Percentiles rank a stretch among this genome's conserved stretches.
These are phyloP conservation scores for Cynaeus angustus DNA, from an alignment of 2,888 invertebrate genomes.

Conservation along the genomic window DNA sequence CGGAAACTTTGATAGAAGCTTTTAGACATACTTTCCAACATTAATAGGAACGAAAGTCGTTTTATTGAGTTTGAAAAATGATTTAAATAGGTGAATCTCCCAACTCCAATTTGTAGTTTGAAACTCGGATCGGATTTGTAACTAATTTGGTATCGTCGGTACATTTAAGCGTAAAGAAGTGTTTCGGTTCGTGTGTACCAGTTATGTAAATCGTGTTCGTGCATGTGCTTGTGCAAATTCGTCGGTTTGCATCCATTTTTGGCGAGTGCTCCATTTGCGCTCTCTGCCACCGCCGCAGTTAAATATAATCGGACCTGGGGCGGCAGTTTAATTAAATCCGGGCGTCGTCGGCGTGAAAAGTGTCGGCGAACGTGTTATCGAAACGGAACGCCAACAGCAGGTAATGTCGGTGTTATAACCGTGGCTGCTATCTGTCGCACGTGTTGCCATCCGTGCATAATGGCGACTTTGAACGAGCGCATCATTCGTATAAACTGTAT, in stretches of 20 bases:
- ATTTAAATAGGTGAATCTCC: not conserved
- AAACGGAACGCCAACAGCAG: constrained; percentile 41
- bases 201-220: constrained; percentile 5
- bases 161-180: not conserved
- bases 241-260: constrained; percentile 2
- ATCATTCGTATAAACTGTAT: constrained; percentile 43
- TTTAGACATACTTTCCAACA: constrained; percentile 10
- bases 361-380: constrained; percentile 47
- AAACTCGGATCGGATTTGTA: not conserved
- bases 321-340: constrained; percentile 50
- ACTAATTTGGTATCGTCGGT: not conserved
- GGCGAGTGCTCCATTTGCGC: constrained; percentile 4
- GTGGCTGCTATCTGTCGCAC: constrained; percentile 55
- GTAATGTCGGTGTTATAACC: constrained; percentile 46
- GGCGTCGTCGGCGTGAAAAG: constrained; percentile 38
- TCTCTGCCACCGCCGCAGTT: not conserved
- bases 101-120: no score
- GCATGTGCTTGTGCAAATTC: not conserved
- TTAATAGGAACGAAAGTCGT: constrained; percentile 5
- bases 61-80: not conserved
- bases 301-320: constrained; percentile 21
- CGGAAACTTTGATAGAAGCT: not conserved
- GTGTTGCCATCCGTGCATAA: constrained; percentile 55
- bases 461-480: constrained; percentile 44
- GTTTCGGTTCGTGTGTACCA: not conserved